Percentiles rank a stretch among this genome's conserved stretches.
Conservation (phyloP, 2,113 vertebrate genomes). For the Sialia sialis region DNA sequence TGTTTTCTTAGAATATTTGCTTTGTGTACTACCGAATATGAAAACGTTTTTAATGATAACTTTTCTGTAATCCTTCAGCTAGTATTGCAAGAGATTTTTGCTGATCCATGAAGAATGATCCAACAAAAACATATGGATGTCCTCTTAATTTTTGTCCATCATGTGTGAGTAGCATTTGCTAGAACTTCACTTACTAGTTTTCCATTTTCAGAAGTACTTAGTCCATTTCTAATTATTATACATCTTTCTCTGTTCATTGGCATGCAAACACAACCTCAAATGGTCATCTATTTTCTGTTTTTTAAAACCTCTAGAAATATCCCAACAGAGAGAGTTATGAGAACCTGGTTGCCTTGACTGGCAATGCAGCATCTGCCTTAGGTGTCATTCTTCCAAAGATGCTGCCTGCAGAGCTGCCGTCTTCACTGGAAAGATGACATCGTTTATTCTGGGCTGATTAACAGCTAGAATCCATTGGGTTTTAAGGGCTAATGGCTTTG, state of each 20-base stretch:
- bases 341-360: not conserved
- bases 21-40: not conserved
- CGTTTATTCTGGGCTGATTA: not conserved
- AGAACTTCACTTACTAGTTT: not conserved
- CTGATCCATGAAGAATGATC: fast-evolving
- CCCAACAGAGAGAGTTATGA: not conserved
- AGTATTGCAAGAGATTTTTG: not conserved
- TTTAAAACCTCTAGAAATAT: not conserved
- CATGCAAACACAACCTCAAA: not conserved
- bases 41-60: not conserved
- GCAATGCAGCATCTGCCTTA: fast-evolving
- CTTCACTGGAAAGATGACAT: not conserved
- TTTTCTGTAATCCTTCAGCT: not conserved
- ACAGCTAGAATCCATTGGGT: not conserved
- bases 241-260: fast-evolving
- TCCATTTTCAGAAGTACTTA: not conserved
- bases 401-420: not conserved
- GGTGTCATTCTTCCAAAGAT: fast-evolving
- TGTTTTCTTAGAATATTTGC: not conserved
- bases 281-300: not conserved
- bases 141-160: not conserved
- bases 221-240: not conserved
- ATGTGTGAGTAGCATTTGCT: not conserved
- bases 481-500: not conserved
- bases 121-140: not conserved